phyloP scores from a whole-genome alignment of 2,888 invertebrate species.

The Nomada lathburiana region DNA sequence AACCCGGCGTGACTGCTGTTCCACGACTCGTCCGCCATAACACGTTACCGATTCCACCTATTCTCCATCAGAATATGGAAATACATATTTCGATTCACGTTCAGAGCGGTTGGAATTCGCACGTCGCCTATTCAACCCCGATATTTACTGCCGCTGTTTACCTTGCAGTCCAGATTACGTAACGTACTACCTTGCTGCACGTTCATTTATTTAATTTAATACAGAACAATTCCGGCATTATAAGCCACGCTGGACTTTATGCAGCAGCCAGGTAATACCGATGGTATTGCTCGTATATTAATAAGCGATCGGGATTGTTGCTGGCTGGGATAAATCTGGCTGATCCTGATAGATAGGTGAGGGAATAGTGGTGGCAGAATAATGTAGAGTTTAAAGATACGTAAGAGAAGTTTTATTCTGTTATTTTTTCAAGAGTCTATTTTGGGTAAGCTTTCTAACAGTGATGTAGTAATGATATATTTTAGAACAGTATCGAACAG shows the following conservation, averaged over 20 bases:
- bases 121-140: slow-evolving; percentile 17
- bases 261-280: not conserved
- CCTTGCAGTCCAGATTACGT: slow-evolving; percentile 49
- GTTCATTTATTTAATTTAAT: slow-evolving; percentile 69
- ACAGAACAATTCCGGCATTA: slow-evolving; percentile 46
- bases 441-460: not conserved
- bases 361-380: not conserved
- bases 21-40: not conserved
- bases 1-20: slow-evolving; percentile 11
- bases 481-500: not conserved
- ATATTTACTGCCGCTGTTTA: slow-evolving; percentile 63
- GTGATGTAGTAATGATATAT: not conserved
- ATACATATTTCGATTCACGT: slow-evolving; percentile 56
- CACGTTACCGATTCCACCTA: slow-evolving; percentile 34
- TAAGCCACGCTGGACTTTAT: slow-evolving; percentile 48
- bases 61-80: slow-evolving; percentile 57
- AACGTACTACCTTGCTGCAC: slow-evolving; percentile 47
- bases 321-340: not conserved
- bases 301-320: not conserved
- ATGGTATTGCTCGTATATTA: slow-evolving; percentile 9
- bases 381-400: not conserved
- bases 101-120: slow-evolving; percentile 39
- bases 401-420: too few species aligned
- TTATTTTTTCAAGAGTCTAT: too few species aligned
- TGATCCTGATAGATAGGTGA: not conserved